Evolutionary conservation across 2,797 vertebrate genomes (phyloP).

Genomic region (Telmatherina bonti): DNA sequence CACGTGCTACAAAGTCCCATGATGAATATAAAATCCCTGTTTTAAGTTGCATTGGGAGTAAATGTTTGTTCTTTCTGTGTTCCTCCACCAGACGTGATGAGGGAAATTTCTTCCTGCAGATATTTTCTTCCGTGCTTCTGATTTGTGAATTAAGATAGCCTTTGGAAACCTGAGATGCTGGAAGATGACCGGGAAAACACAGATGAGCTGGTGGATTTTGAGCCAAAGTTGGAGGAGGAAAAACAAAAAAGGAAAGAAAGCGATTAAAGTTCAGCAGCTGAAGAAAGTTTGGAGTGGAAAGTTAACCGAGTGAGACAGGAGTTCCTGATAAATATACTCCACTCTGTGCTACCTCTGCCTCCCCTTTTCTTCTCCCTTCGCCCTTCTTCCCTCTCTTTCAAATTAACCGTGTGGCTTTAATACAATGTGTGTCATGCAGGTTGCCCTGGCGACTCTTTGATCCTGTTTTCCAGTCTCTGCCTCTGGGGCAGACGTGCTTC

Average conservation of each 20-base stretch:
- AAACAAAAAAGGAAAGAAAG: constrained; percentile 8
- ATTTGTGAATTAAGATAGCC: constrained; percentile 61
- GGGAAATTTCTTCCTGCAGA: constrained; percentile 37
- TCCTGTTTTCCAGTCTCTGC: constrained; percentile 83
- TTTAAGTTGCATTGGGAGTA: not conserved
- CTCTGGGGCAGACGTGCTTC: constrained; percentile 82
- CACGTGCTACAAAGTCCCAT: not conserved
- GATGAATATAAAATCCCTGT: not conserved
- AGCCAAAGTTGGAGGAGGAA: constrained; percentile 48
- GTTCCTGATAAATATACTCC: constrained; percentile 70
- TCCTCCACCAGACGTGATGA: constrained; percentile 18
- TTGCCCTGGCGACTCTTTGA: constrained; percentile 86
- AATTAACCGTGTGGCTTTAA: constrained; percentile 83
- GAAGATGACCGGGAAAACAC: constrained; percentile 45
- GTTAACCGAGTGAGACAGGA: constrained; percentile 71
- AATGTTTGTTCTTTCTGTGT: not conserved
- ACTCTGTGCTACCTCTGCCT: constrained; percentile 63
- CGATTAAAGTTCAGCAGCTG: constrained; percentile 63
- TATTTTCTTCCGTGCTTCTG: constrained; percentile 36
- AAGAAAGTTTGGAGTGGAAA: constrained; percentile 70
- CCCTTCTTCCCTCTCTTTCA: constrained; percentile 74
- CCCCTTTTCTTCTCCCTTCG: constrained; percentile 64
- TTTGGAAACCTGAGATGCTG: constrained; percentile 49
- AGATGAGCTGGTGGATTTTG: constrained; percentile 55
- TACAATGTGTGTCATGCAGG: constrained; percentile 86